A percentile compares a stretch with the other conserved stretches of the same genome.
These are phyloP conservation scores for Spodoptera picta DNA, from an alignment of 2,888 invertebrate genomes.

Conservation along the genomic window DNA sequence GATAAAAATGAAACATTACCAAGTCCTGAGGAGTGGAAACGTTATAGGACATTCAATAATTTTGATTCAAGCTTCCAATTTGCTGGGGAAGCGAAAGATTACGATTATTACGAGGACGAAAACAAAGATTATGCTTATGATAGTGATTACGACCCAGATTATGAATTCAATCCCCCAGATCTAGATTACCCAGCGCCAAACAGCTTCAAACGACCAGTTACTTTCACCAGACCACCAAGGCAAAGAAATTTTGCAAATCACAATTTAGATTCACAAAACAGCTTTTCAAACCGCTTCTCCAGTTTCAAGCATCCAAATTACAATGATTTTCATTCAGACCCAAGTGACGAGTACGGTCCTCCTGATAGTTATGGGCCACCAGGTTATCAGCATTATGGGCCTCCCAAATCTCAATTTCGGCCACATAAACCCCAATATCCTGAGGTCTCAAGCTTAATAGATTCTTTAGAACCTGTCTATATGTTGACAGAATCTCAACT, in stretches of 20 bases:
- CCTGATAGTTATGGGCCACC: slow-evolving; percentile 33
- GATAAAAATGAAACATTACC: slow-evolving; percentile 61
- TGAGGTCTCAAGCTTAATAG: slow-evolving; percentile 42
- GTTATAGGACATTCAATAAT: slow-evolving; percentile 45
- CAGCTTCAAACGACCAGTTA: slow-evolving; percentile 23
- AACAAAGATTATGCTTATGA: slow-evolving; percentile 51
- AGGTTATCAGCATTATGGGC: slow-evolving; percentile 20
- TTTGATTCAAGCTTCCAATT: slow-evolving; percentile 9
- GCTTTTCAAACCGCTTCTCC: slow-evolving; percentile 38
- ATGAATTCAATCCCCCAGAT: slow-evolving; percentile 54
- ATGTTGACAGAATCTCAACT: slow-evolving; percentile 80
- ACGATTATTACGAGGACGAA: slow-evolving; percentile 54
- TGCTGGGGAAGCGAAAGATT: slow-evolving; percentile 52
- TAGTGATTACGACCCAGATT: slow-evolving; percentile 61
- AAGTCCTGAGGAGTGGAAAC: slow-evolving; percentile 64
- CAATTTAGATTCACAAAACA: slow-evolving; percentile 14
- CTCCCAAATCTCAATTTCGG: slow-evolving; percentile 8
- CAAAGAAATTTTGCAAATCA: slow-evolving; percentile 21
- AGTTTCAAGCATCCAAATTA: slow-evolving; percentile 41
- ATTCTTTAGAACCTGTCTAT: slow-evolving; percentile 76
- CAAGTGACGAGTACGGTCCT: slow-evolving; percentile 24
- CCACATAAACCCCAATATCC: slow-evolving; percentile 25
- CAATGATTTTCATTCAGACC: slow-evolving; percentile 39
- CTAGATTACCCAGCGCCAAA: slow-evolving; percentile 45
- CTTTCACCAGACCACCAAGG: slow-evolving; percentile 12